phyloP scores from a whole-genome alignment of 2,113 vertebrate genomes.

The Corythornis vintsioides region DNA sequence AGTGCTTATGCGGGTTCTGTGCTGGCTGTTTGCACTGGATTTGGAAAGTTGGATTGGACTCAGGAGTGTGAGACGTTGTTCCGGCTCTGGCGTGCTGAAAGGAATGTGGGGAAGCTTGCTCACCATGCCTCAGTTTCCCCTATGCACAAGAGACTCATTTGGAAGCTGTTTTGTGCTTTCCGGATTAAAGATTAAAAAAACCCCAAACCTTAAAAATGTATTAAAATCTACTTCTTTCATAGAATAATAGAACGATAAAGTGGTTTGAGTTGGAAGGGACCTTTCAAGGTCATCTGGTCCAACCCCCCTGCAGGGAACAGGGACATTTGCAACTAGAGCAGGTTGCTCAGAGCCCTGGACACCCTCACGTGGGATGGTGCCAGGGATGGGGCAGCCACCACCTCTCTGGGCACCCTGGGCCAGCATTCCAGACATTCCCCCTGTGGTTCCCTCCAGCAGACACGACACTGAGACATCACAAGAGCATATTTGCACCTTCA shows the following conservation, averaged over 20 bases:
- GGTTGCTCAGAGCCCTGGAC: neutral
- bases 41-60: neutral
- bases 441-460: fast-evolving
- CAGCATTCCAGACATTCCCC: too few relatives aligned
- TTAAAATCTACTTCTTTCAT: neutral
- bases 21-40: neutral
- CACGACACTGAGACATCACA: neutral
- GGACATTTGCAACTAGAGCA: neutral
- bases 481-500: neutral
- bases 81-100: neutral
- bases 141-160: neutral
- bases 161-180: neutral
- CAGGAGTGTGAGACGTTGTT: neutral
- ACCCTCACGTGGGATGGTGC: neutral
- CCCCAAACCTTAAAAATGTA: too few relatives aligned
- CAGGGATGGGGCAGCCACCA: neutral
- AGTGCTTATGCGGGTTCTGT: neutral
- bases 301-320: neutral
- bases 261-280: neutral
- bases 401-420: neutral
- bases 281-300: neutral
- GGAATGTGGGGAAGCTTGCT: neutral
- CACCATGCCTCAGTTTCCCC: neutral
- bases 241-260: neutral
- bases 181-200: neutral